Percentiles rank a stretch among this genome's conserved stretches.
Conservation (phyloP, 1,140 invertebrate genomes). For the Coboldia fuscipes region DNA sequence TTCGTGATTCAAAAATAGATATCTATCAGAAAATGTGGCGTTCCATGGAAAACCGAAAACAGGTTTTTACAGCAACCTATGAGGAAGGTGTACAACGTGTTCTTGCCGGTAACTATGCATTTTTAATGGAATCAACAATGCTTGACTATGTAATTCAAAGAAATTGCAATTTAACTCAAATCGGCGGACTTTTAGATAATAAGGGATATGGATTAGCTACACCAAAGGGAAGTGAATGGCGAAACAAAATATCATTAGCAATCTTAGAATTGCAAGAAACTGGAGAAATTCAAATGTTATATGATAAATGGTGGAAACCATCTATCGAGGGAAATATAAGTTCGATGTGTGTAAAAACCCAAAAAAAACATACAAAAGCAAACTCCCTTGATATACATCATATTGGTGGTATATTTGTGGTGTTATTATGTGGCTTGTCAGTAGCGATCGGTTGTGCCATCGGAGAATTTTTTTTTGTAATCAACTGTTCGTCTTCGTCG, state of each 20-base stretch:
- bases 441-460: slow-evolving; percentile 76
- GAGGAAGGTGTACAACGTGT: slow-evolving; percentile 66
- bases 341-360: slow-evolving; percentile 65
- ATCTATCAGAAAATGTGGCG: slow-evolving; percentile 39
- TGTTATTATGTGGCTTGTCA: slow-evolving; percentile 72
- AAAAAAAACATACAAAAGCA: slow-evolving; percentile 76
- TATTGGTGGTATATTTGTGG: slow-evolving; percentile 83
- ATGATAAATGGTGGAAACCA: slow-evolving; percentile 96
- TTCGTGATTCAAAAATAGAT: slow-evolving; percentile 45
- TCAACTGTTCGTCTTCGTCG: too few species aligned
- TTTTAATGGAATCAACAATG: slow-evolving; percentile 87
- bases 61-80: slow-evolving; percentile 53
- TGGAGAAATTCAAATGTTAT: slow-evolving; percentile 81
- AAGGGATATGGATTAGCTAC: slow-evolving; percentile 80
- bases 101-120: slow-evolving; percentile 60
- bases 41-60: slow-evolving; percentile 48
- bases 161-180: slow-evolving; percentile 85
- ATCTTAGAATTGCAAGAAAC: slow-evolving; percentile 91
- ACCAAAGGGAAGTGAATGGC: slow-evolving; percentile 77
- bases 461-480: slow-evolving; percentile 83
- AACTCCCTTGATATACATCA: slow-evolving; percentile 40
- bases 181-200: slow-evolving; percentile 31
- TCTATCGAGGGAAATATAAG: slow-evolving; percentile 79
- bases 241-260: slow-evolving; percentile 85
- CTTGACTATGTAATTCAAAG: slow-evolving; percentile 74